A percentile compares a stretch with the other conserved stretches of the same genome.
These are phyloP conservation scores for Atherinomorus stipes DNA, from an alignment of 2,113 vertebrate genomes.

Conservation along the genomic window DNA sequence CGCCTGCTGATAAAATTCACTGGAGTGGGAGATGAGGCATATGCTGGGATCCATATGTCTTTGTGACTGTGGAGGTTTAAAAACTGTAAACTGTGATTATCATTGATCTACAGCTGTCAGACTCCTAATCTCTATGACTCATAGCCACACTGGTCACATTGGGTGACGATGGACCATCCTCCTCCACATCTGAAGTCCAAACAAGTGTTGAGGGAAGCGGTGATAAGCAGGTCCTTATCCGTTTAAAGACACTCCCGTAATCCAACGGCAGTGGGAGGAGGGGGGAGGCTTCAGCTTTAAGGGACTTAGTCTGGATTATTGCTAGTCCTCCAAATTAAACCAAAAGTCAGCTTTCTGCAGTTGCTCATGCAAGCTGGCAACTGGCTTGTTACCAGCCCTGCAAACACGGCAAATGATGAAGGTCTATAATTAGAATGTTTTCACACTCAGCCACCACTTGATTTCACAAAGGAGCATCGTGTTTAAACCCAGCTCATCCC, in stretches of 20 bases:
- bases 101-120: conserved; percentile 74
- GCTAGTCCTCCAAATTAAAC: conserved; percentile 87
- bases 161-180: conserved; percentile 55
- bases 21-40: conserved; percentile 26
- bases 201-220: conserved; percentile 79
- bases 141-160: conserved; percentile 52
- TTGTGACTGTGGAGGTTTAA: conserved; percentile 58
- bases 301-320: conserved; percentile 85
- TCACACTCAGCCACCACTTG: conserved; percentile 40
- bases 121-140: conserved; percentile 72
- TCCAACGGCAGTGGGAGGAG: conserved; percentile 67
- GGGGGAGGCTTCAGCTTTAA: conserved; percentile 80
- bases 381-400: conserved; percentile 73
- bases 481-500: conserved; percentile 8
- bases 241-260: conserved; percentile 85
- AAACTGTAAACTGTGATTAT: conserved; percentile 71
- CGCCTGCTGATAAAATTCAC: conserved; percentile 34
- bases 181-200: conserved; percentile 69
- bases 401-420: conserved; percentile 67
- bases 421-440: conserved; percentile 77
- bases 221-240: conserved; percentile 84
- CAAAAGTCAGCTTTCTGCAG: conserved; percentile 83
- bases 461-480: conserved; percentile 34
- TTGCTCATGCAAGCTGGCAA: conserved; percentile 82
- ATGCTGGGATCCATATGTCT: conserved; percentile 64